Base-by-base conservation (phyloP, 2,888 invertebrate genomes). In the Salticus scenicus region DNA sequence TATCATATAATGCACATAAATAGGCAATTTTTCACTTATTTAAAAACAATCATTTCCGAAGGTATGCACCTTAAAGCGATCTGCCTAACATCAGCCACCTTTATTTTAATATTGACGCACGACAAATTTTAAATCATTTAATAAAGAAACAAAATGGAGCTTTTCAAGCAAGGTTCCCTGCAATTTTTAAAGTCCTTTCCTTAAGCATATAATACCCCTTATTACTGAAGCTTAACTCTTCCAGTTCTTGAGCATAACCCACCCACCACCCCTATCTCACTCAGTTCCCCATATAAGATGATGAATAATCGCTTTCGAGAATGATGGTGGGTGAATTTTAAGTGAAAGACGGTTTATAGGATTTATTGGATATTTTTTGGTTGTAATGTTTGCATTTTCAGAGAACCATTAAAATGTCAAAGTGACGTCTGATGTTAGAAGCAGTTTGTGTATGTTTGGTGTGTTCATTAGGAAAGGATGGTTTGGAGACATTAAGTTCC, bases 261-360 rank as follows among this genome's bases (percentile, higher is more conserved):
- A 4, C 17, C 7, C 2, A 24, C 57, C 24, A 37, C 57, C 57
- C 57, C 24, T 2, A 47, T 2, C 37, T 37, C 37, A 5, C 37
- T 12, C 37, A 5, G 5, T 37, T 37, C 10, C 42, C 17, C 42
- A 7, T 17, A 17, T 47, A 57, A 57, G 57, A 57, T 57, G 57
- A 57, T 24, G 57, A 57, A 57, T 57, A 57, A 57, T 57, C 20
- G 57, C 24, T 57, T 24, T 57, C 2, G 24, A 57, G 57, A 57
- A 17, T 2, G 42, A 17, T 47, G 2, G 42, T 17, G 42, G 17
- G 57, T 4, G 57, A 17, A 24, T 5, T 57, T 57, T 57, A 24
- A 57, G 57, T 57, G 57, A 57, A 57, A 57, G 57, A 57, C 57
- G 57, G 57, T 24, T 57, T 57, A 57, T 57, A 20, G 57, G 24